A percentile compares a stretch with the other conserved stretches of the same genome.
These are phyloP conservation scores for Stenoptilia bipunctidactyla DNA, from an alignment of 2,888 invertebrate species.

Conservation along the genomic window DNA sequence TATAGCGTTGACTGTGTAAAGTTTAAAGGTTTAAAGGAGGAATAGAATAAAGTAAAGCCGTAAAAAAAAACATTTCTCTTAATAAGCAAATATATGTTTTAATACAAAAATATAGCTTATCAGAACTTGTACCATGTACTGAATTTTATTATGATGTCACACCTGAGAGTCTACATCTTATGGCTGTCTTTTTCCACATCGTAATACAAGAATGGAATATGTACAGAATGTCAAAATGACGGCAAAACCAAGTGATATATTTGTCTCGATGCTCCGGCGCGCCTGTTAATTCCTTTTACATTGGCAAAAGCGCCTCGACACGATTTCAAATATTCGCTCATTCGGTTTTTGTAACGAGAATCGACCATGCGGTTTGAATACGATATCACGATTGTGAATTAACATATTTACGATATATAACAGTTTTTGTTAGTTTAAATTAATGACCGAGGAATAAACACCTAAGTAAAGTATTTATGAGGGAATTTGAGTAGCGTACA, in stretches of 20 bases:
- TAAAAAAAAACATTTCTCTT: no score
- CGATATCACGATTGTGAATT: slow-evolving; percentile 44
- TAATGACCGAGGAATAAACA: slow-evolving; percentile 3
- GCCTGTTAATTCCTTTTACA: slow-evolving; percentile 49
- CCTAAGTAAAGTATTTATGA: no score
- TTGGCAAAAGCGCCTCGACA: slow-evolving; percentile 44
- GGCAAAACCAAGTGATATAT: slow-evolving; percentile 30
- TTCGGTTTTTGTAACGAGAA: slow-evolving; percentile 41
- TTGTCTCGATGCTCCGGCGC: slow-evolving; percentile 19
- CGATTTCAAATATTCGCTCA: slow-evolving; percentile 50
- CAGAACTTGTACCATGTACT: no score
- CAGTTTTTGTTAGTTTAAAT: slow-evolving; percentile 1
- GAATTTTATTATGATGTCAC: neutral
- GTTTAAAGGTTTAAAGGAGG: no score
- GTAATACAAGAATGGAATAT: slow-evolving; percentile 1
- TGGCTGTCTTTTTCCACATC: neutral
- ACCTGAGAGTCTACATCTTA: neutral
- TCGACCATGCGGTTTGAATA: slow-evolving; percentile 39
- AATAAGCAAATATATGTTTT: no score
- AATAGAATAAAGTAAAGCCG: no score
- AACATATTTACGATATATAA: slow-evolving; percentile 34
- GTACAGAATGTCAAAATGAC: slow-evolving; percentile 6
- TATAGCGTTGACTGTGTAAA: no score
- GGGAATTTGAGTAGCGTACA: no score
- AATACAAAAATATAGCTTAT: no score